phyloP scores from a whole-genome alignment of 1,140 invertebrate species.

The Drosophila bocki region DNA sequence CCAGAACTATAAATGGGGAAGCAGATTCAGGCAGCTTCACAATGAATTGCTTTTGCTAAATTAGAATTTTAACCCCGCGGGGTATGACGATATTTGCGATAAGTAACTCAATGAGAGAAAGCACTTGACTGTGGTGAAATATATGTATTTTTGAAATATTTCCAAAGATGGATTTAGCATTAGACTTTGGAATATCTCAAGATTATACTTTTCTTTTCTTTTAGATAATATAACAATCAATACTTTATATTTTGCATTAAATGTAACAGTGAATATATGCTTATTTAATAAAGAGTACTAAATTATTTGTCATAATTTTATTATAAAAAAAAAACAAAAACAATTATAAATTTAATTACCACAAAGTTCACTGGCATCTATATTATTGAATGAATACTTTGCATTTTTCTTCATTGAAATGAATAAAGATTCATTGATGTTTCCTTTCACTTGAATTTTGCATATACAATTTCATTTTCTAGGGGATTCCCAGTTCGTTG shows the following conservation, averaged over 20 bases:
- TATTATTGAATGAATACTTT: background rate
- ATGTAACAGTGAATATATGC: background rate
- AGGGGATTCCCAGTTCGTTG: conserved; percentile 28
- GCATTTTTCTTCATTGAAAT: background rate
- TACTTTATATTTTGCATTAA: background rate
- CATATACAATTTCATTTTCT: background rate
- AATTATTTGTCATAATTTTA: background rate
- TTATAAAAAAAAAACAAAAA: background rate
- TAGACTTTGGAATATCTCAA: background rate
- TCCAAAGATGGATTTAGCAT: background rate
- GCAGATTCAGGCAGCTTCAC: conserved; percentile 22
- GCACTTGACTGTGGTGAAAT: background rate
- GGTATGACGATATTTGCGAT: conserved; percentile 7
- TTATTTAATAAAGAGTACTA: background rate
- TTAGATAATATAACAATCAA: background rate
- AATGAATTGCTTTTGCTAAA: conserved; percentile 43
- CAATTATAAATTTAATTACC: background rate
- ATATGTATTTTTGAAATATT: background rate
- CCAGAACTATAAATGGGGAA: conserved; percentile 25
- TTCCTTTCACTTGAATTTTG: background rate
- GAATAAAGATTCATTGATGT: conserved; percentile 22
- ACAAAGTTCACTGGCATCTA: conserved; percentile 4
- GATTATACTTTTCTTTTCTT: background rate
- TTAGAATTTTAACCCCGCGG: conserved; percentile 32
- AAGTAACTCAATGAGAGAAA: background rate